Percentiles rank a stretch among this genome's conserved stretches.
phyloP scores from a whole-genome alignment of 2,888 invertebrate species.

The Chaetogeoica ovagalla region DNA sequence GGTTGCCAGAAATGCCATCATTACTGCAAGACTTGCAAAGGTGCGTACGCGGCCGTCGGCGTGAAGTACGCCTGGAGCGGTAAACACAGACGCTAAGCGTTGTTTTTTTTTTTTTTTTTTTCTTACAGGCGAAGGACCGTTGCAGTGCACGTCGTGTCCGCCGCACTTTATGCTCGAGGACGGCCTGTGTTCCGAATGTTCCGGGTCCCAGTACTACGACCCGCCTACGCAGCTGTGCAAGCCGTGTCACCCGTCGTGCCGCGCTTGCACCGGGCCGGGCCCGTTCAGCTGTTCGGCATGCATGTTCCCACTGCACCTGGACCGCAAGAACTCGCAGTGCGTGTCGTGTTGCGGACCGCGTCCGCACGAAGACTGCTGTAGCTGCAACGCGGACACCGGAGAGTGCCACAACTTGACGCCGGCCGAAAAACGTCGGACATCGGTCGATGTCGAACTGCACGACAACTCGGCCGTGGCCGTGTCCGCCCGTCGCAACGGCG shows the following conservation, averaged over 20 bases:
- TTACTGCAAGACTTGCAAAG: conserved; percentile 84
- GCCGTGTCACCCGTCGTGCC: conserved; percentile 69
- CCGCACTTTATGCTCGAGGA: conserved; percentile 73
- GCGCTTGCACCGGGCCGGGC: conserved; percentile 71
- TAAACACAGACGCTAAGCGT: too few relatives aligned
- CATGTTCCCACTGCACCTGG: conserved; percentile 68
- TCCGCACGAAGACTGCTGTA: conserved; percentile 67
- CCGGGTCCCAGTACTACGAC: conserved; percentile 75
- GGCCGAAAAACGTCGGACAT: conserved; percentile 71
- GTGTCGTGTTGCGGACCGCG: conserved; percentile 72
- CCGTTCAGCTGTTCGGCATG: conserved; percentile 72
- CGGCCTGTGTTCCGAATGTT: conserved; percentile 75
- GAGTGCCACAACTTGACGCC: conserved; percentile 75
- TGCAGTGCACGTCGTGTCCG: conserved; percentile 75
- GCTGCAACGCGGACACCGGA: conserved; percentile 71
- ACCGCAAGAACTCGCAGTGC: conserved; percentile 75
- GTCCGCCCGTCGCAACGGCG: conserved; percentile 58
- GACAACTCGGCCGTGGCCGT: conserved; percentile 69
- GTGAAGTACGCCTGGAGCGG: too few relatives aligned
- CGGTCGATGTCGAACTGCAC: conserved; percentile 55
- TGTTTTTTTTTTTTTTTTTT: too few relatives aligned
- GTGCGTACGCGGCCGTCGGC: conserved; percentile 60
- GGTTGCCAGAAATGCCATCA: conserved; percentile 88
- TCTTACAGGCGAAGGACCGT: conserved; percentile 69
- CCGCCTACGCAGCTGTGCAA: conserved; percentile 70